Evolutionary conservation across 2,797 vertebrate genomes (phyloP).

Genomic region (Meriones psammophilus): DNA sequence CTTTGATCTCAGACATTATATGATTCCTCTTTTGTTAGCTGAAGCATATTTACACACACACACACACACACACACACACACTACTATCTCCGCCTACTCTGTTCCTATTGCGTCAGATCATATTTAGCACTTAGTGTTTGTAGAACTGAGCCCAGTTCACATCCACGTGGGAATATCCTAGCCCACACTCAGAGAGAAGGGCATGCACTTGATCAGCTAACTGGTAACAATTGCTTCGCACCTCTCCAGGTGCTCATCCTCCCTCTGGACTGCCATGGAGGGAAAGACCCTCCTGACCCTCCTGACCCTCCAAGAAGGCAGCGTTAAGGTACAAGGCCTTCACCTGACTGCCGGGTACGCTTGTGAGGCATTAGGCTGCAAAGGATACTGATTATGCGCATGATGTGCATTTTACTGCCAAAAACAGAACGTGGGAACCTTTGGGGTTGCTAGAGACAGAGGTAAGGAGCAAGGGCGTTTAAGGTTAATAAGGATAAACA

Average conservation of each 20-base stretch:
- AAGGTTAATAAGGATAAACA: not conserved
- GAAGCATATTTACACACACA: slow-evolving; percentile 8
- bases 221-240: slow-evolving; percentile 23
- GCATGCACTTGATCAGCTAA: slow-evolving; percentile 44
- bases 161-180: not conserved
- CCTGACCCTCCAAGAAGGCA: slow-evolving; percentile 8
- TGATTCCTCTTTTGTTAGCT: slow-evolving; percentile 28
- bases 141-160: slow-evolving; percentile 37
- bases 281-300: slow-evolving; percentile 61
- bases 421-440: not conserved
- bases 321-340: slow-evolving; percentile 50
- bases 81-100: not conserved
- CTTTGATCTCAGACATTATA: slow-evolving; percentile 50
- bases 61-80: not conserved
- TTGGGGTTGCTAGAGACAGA: slow-evolving; percentile 18
- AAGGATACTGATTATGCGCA: not conserved
- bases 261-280: slow-evolving; percentile 13
- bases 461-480: not conserved
- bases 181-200: not conserved
- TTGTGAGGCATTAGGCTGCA: not conserved
- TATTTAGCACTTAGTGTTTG: slow-evolving; percentile 43
- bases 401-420: not conserved
- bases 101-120: not conserved
- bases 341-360: no score
- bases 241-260: not conserved